Percentiles rank a stretch among this genome's conserved stretches.
Evolutionary conservation across 2,888 invertebrate genomes (phyloP).

Genomic region (Chalcosyrphus nemorum): DNA sequence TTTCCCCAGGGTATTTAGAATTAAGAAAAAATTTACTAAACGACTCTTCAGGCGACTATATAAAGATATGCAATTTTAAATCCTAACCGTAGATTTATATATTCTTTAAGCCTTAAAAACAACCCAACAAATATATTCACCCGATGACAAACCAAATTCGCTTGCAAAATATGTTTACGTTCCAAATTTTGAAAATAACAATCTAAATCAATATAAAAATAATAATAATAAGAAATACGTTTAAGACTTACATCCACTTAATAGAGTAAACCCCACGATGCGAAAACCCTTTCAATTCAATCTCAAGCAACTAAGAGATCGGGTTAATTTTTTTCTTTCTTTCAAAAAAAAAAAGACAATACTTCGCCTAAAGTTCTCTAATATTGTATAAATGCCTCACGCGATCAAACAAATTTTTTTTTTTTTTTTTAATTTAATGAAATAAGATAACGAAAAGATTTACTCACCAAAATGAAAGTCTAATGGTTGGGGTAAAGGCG

Average conservation of each 20-base stretch:
- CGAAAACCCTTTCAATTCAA: slow-evolving; percentile 58
- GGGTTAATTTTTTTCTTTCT: slow-evolving; percentile 35
- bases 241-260: slow-evolving; percentile 66
- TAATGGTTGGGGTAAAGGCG: slow-evolving; percentile 59
- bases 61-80: no score
- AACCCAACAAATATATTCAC: background rate
- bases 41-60: no score
- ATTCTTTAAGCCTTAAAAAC: no score
- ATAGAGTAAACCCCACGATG: slow-evolving; percentile 60
- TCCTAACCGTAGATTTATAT: no score
- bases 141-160: slow-evolving; percentile 30
- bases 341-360: slow-evolving; percentile 30
- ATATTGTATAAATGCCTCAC: slow-evolving; percentile 22
- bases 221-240: slow-evolving; percentile 37
- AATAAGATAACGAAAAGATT: slow-evolving; percentile 68
- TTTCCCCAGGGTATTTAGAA: no score
- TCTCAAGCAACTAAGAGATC: slow-evolving; percentile 53
- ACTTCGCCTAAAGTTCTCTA: slow-evolving; percentile 51
- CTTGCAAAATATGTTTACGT: slow-evolving; percentile 52
- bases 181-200: background rate
- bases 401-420: slow-evolving; percentile 50
- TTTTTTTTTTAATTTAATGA: slow-evolving; percentile 49
- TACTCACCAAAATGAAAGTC: slow-evolving; percentile 72
- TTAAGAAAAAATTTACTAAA: no score
- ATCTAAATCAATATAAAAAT: background rate